A percentile compares a stretch with the other conserved stretches of the same genome.
phyloP scores from a whole-genome alignment of 2,888 invertebrate species.

The Mesorhabditis spiculigera region DNA sequence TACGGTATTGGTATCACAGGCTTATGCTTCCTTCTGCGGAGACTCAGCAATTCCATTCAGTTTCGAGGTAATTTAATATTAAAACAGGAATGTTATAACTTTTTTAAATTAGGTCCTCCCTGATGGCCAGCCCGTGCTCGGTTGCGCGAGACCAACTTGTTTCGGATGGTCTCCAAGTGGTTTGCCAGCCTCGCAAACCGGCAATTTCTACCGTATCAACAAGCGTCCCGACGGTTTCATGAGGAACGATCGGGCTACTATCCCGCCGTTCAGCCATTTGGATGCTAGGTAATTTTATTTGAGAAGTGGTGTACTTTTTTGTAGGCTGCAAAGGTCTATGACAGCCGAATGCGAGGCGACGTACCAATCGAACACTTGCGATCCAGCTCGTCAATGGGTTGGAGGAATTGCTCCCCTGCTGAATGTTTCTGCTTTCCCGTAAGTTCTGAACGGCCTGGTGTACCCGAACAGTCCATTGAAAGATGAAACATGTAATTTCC shows the following conservation, averaged over 20 bases:
- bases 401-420: slow-evolving; percentile 51
- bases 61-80: slow-evolving; percentile 30
- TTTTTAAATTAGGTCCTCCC: slow-evolving; percentile 25
- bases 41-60: slow-evolving; percentile 41
- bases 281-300: slow-evolving; percentile 24
- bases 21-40: slow-evolving; percentile 34
- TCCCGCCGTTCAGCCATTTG: slow-evolving; percentile 22
- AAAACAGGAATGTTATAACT: not conserved
- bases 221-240: slow-evolving; percentile 35
- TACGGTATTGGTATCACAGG: not conserved
- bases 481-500: too few relatives aligned
- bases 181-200: slow-evolving; percentile 26
- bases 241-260: slow-evolving; percentile 24
- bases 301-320: too few relatives aligned
- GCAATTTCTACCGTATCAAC: slow-evolving; percentile 45
- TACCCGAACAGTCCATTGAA: too few relatives aligned
- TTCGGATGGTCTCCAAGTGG: slow-evolving; percentile 49
- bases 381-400: slow-evolving; percentile 46
- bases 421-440: slow-evolving; percentile 39
- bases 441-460: slow-evolving; percentile 6
- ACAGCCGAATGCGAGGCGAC: slow-evolving; percentile 31
- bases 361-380: slow-evolving; percentile 43
- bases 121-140: slow-evolving; percentile 38
- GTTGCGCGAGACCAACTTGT: slow-evolving; percentile 52
- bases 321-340: too few relatives aligned